A percentile compares a stretch with the other conserved stretches of the same genome.
These are phyloP conservation scores for Thunnus maccoyii DNA, from an alignment of 2,113 vertebrate species.

Conservation along the genomic window DNA sequence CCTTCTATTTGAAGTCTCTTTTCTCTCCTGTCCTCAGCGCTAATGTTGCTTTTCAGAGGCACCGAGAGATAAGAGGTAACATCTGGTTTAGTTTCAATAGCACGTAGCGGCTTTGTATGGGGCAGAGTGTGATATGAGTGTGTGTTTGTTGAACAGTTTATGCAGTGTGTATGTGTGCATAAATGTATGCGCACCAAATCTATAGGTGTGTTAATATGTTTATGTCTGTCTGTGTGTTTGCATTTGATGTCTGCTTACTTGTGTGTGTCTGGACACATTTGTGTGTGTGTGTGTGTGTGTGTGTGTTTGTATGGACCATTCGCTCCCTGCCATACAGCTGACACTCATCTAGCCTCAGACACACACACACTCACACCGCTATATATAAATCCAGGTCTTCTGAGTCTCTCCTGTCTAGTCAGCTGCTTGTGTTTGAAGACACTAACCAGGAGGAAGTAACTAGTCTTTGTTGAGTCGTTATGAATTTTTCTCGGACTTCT, in stretches of 20 bases:
- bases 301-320: slow-evolving; percentile 77
- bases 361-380: slow-evolving; percentile 24
- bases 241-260: slow-evolving; percentile 32
- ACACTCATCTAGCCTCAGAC: slow-evolving; percentile 85
- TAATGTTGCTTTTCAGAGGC: slow-evolving; percentile 90
- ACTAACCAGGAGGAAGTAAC: slow-evolving; percentile 1
- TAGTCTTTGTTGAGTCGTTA: background rate
- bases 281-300: slow-evolving; percentile 13
- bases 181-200: background rate
- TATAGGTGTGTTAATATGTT: background rate
- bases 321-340: slow-evolving; percentile 89
- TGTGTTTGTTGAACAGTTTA: slow-evolving; percentile 20
- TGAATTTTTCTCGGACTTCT: background rate
- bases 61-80: slow-evolving; percentile 92
- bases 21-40: slow-evolving; percentile 86
- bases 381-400: slow-evolving; percentile 47
- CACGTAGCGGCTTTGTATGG: slow-evolving; percentile 87
- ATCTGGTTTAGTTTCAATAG: slow-evolving; percentile 94
- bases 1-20: slow-evolving; percentile 83
- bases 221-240: slow-evolving; percentile 16
- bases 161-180: slow-evolving; percentile 8
- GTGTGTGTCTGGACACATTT: slow-evolving; percentile 10
- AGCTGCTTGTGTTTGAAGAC: slow-evolving; percentile 43
- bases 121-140: slow-evolving; percentile 81
- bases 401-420: slow-evolving; percentile 35